These are phyloP conservation scores for Lamellibrachia luymesi DNA, from an alignment of 1,140 invertebrate species.

Conservation along the genomic window DNA sequence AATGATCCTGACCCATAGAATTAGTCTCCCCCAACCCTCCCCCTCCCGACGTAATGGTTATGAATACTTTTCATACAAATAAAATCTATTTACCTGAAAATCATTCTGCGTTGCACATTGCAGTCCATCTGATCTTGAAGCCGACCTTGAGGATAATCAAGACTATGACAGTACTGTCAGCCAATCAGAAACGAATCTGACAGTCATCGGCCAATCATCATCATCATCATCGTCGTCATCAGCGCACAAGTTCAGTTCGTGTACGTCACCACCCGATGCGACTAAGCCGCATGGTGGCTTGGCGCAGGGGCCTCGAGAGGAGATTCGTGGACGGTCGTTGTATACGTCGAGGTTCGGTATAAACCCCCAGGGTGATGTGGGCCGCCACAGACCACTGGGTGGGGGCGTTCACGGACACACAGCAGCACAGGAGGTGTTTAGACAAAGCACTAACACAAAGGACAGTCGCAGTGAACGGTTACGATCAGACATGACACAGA, in stretches of 20 bases:
- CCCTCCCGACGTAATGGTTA: background rate
- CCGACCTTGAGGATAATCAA: constrained; percentile 66
- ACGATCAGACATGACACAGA: background rate
- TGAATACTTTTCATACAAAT: background rate
- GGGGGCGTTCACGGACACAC: constrained; percentile 14
- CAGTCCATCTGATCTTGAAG: constrained; percentile 66
- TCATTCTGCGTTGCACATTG: constrained; percentile 23
- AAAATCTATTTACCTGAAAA: background rate
- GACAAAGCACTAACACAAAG: background rate
- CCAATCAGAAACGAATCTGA: constrained; percentile 53
- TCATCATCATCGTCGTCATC: constrained; percentile 6
- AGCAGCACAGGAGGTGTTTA: constrained; percentile 9
- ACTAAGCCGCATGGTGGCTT: background rate
- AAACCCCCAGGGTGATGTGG: background rate
- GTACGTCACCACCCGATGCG: background rate
- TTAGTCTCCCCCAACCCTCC: no score
- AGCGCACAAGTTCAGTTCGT: background rate
- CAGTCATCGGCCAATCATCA: constrained; percentile 44
- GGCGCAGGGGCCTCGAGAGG: background rate
- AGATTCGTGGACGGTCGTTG: background rate
- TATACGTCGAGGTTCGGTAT: background rate
- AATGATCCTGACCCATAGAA: no score
- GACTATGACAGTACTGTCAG: constrained; percentile 59
- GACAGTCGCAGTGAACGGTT: background rate
- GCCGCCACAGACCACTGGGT: background rate